Evolutionary conservation across 2,888 invertebrate genomes (phyloP).

Genomic region (Cephus spinipes): DNA sequence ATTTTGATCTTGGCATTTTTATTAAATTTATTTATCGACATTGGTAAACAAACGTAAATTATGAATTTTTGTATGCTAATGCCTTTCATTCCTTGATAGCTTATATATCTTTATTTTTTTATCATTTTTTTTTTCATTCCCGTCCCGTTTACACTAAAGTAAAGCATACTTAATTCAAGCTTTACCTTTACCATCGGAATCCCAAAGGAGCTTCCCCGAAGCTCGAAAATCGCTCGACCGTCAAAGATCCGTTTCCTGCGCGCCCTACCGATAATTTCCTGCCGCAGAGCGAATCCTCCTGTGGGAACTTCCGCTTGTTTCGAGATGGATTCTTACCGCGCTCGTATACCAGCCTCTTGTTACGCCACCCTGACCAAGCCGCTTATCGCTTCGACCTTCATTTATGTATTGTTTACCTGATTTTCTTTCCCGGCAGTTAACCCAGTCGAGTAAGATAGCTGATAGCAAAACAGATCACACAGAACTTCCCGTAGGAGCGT

Average conservation of each 20-base stretch:
- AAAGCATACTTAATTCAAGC: slow-evolving; percentile 23
- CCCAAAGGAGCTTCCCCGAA: slow-evolving; percentile 25
- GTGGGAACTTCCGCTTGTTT: slow-evolving; percentile 40
- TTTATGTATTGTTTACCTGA: slow-evolving; percentile 7
- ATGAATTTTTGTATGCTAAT: not conserved
- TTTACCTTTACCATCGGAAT: slow-evolving; percentile 15
- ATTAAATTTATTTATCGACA: no score
- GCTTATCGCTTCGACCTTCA: slow-evolving; percentile 50
- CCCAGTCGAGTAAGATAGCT: not conserved
- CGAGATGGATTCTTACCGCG: slow-evolving; percentile 36
- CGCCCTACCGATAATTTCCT: slow-evolving; percentile 41
- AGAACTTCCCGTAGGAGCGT: not conserved
- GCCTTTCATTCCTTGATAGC: not conserved
- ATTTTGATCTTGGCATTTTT: not conserved
- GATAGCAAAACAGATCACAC: not conserved
- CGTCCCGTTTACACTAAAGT: not conserved
- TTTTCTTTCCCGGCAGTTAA: not conserved
- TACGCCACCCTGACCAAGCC: slow-evolving; percentile 42
- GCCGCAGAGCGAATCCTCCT: slow-evolving; percentile 29
- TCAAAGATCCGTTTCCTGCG: slow-evolving; percentile 32
- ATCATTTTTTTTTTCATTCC: not conserved
- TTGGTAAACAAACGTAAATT: no score
- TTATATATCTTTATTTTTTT: not conserved
- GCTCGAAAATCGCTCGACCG: not conserved
- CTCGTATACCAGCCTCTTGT: slow-evolving; percentile 27